A percentile compares a stretch with the other conserved stretches of the same genome.
Conservation (phyloP, 2,888 invertebrate genomes). For the Tenthredo notha region DNA sequence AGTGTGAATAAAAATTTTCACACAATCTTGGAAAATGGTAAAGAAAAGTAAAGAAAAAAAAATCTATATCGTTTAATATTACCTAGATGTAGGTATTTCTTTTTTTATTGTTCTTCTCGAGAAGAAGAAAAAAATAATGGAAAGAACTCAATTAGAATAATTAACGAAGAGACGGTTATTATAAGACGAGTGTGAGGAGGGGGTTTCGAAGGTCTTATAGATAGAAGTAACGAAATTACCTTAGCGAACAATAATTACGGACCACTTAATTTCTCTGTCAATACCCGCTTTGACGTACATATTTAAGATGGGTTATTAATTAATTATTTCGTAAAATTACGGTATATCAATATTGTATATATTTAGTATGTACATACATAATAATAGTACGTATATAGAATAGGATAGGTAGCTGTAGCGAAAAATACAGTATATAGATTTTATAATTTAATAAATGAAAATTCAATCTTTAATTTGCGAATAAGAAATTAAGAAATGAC, state of each 20-base stretch:
- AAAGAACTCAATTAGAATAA: not conserved
- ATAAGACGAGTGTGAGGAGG: not conserved
- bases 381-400: not conserved
- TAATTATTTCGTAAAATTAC: not conserved
- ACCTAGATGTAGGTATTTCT: not conserved
- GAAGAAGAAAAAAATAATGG: not conserved
- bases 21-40: too few relatives aligned
- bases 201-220: not conserved
- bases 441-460: not conserved
- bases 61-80: not conserved
- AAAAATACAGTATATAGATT: too few relatives aligned
- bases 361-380: not conserved
- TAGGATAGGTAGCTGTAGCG: not conserved
- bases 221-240: slow-evolving; percentile 20
- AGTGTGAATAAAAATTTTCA: too few relatives aligned
- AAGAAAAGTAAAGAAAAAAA: not conserved
- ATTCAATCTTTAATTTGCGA: not conserved
- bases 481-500: not conserved
- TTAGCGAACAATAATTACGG: not conserved
- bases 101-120: not conserved
- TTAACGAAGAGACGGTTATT: not conserved
- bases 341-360: not conserved
- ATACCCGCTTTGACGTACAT: slow-evolving; percentile 1
- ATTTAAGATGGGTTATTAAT: not conserved
- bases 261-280: slow-evolving; percentile 20